These are phyloP conservation scores for Athrips mouffetella DNA, from an alignment of 2,888 invertebrate genomes.

Conservation along the genomic window DNA sequence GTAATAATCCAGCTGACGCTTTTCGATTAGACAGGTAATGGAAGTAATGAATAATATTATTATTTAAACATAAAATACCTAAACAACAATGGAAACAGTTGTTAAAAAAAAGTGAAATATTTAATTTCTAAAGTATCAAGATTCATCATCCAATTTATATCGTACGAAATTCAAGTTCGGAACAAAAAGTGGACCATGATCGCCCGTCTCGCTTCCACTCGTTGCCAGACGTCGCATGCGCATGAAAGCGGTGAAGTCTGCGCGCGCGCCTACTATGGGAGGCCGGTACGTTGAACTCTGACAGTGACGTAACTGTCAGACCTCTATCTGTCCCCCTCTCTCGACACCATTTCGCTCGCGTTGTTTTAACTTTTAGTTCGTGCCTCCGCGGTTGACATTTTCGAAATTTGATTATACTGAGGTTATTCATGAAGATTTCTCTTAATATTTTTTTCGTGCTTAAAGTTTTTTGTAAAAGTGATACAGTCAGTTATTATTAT, in stretches of 20 bases:
- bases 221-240: constrained; percentile 15
- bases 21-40: no score
- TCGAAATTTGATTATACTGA: constrained; percentile 1
- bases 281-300: constrained; percentile 70
- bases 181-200: constrained; percentile 66
- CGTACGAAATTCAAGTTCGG: constrained; percentile 71
- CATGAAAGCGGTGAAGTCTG: constrained; percentile 37
- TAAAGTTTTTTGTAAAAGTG: not conserved
- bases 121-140: constrained; percentile 62
- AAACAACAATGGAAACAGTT: no score
- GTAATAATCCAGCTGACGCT: no score
- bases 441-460: not conserved
- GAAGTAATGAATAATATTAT: no score
- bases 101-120: no score
- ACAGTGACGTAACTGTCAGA: constrained; percentile 43
- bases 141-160: constrained; percentile 47
- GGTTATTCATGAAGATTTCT: not conserved
- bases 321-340: constrained; percentile 48
- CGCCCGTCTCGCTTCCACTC: constrained; percentile 39
- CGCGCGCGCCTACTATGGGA: constrained; percentile 69
- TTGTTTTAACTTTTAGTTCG: constrained; percentile 1
- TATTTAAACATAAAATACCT: no score
- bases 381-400: constrained; percentile 4
- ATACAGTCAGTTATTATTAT: not conserved
- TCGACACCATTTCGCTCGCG: constrained; percentile 3